Conservation (phyloP, 2,797 vertebrate genomes). For the Rhinoraja longicauda region DNA sequence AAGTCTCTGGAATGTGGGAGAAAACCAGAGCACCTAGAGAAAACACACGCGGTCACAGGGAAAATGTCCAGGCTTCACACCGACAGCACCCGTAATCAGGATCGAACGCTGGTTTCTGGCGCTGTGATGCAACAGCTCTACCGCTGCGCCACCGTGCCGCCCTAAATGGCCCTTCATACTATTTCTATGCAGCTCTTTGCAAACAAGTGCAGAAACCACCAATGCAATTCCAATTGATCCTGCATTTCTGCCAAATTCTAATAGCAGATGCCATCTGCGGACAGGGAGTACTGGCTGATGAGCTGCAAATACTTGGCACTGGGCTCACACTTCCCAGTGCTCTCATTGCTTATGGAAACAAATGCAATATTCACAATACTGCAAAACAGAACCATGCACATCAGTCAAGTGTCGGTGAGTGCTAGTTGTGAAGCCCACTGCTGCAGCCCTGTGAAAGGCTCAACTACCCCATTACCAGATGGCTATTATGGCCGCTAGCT, state of each 20-base stretch:
- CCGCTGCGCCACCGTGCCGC: too few species aligned
- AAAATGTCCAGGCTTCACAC: too few species aligned
- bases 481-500: background rate
- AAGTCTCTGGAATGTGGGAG: too few species aligned
- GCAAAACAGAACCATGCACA: background rate
- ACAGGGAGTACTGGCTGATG: background rate
- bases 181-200: background rate
- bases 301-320: background rate
- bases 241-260: background rate
- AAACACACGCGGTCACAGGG: too few species aligned
- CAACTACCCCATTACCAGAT: background rate
- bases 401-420: background rate
- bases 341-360: background rate
- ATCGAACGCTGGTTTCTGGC: too few species aligned
- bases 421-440: background rate
- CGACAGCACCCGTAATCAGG: too few species aligned
- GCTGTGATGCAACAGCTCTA: too few species aligned
- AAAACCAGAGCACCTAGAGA: too few species aligned
- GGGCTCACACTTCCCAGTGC: background rate
- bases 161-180: background rate
- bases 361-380: background rate
- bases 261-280: background rate
- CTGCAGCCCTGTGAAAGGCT: background rate
- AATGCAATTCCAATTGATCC: background rate
- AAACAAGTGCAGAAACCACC: background rate